Evolutionary conservation across 1,140 invertebrate genomes (phyloP), one percentile per base, ranked within the genome.

Genomic region (Himalopsyche phryganea): DNA sequence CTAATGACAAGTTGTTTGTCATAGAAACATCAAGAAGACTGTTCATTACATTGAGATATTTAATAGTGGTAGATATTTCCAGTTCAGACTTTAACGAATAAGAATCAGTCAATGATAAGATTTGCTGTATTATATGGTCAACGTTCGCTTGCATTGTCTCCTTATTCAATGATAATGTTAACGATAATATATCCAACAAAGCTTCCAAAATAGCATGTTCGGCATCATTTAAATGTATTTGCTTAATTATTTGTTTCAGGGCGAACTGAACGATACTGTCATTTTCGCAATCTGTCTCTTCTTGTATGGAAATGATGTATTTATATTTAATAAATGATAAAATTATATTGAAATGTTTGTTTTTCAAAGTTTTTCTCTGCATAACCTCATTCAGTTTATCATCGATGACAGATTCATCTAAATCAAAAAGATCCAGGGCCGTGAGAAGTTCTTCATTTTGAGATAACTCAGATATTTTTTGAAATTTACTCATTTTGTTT

Each of bases 201-300:
- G 36, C 33, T 11, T 38, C n/a, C 10, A 63, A 41, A n/a, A 44
- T 40, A 14, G 38, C n/a, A 14, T 41, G 49, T 19, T 51, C 42
- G 38, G 56, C 53, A 42, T 42, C 1, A 0, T 28, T 28, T 28
- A 28, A 28, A 28, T 28, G n/a, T n/a, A n/a, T n/a, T n/a, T 32
- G 13, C 7, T 36, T 36, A n/a, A 63, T 7, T 20, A 63, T 42
- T 13, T 38, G 32, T 33, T 52, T 23, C 10, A 63, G 14, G 4
- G 50, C 35, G 42, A 52, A 60, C 2, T 60, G 28, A 10, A 63
- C 38, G 9, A 60, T 56, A 13, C 20, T 32, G 11, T 52, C 50
- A 38, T 63, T 63, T 17, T 63, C 61, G 40, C 61, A 63, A 38
- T 57, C 58, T 11, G 58, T 55, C 19, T 60, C 61, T 57, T 63